Evolutionary conservation across 2,888 invertebrate genomes (phyloP), one percentile per base, ranked within the genome.

Genomic region (Linyphia triangularis): DNA sequence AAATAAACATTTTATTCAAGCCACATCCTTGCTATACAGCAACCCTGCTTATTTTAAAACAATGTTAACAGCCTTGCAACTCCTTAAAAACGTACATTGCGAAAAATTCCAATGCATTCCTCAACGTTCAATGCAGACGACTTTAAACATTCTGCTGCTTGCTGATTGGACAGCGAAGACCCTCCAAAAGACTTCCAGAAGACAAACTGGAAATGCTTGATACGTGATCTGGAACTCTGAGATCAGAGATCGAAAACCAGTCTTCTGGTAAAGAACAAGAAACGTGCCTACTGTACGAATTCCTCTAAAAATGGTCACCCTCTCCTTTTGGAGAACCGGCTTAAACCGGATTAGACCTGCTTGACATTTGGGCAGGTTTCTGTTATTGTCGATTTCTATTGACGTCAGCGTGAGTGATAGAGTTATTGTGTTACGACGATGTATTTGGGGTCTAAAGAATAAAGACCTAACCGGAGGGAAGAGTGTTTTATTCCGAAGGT

Each of bases 361-460:
- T 78, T 65, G 77, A 78, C 67, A 78, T 78, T 78, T 78, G 16
- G 51, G 43, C 51, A 75, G 75, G 43, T 75, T 33, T 16, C 22
- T 28, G 59, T 59, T 75, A 59, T 77, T 77, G 75, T 63, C 61
- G 24, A 10, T 37, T 37, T 24, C 61, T 22, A 75, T 75, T 33
- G 63, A 61, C 37, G 61, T 63, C 26, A 37, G 28, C 22, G 28
- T 10, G 30, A 28, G 22, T 9, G 37, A 37, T 63, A 70, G 13
- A 70, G n/a, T 43, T 40, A 70, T 40, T 69, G 69, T 69, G 40
- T 69, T 69, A 69, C 43, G 24, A 24, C 24, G 16, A 16, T 1
- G 70, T 22, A 26, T 43, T 26, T 33, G 26, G 7, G 22, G 51
- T 33, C 33, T 33, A 4, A 9, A 33, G n/a, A 16, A 16, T n/a